These are phyloP conservation scores for Chrysolina americana DNA, from an alignment of 2,888 invertebrate genomes.

Conservation along the genomic window DNA sequence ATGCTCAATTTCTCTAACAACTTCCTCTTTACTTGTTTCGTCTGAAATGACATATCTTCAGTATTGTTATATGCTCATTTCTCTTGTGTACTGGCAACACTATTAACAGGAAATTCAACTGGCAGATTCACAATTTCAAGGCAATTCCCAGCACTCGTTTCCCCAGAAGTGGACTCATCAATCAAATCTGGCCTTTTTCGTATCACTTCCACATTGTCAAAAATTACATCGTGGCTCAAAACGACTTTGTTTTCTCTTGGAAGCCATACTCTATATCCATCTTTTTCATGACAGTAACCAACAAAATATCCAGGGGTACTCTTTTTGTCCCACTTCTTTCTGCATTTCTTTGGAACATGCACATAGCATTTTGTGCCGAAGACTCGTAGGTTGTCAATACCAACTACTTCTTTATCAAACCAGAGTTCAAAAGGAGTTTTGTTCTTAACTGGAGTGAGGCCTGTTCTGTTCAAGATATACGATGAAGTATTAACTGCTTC, in stretches of 20 bases:
- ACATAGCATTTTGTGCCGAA: constrained; percentile 31
- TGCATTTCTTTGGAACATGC: constrained; percentile 24
- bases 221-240: background rate
- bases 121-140: no score
- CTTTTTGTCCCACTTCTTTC: constrained; percentile 25
- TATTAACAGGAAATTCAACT: no score
- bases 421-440: constrained; percentile 27
- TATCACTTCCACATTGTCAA: background rate
- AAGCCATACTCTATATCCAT: constrained; percentile 19
- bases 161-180: no score
- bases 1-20: no score
- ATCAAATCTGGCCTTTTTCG: no score
- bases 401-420: background rate
- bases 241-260: background rate
- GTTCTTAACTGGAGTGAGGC: constrained; percentile 3
- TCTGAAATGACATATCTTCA: no score
- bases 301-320: constrained; percentile 12
- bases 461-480: constrained; percentile 29
- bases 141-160: no score
- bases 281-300: constrained; percentile 29
- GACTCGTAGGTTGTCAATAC: constrained; percentile 18
- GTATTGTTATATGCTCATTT: no score
- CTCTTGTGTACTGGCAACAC: no score
- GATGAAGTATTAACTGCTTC: constrained; percentile 26
- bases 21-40: no score